phyloP scores from a whole-genome alignment of 2,888 invertebrate species.

The Dicranocentrus wangi region DNA sequence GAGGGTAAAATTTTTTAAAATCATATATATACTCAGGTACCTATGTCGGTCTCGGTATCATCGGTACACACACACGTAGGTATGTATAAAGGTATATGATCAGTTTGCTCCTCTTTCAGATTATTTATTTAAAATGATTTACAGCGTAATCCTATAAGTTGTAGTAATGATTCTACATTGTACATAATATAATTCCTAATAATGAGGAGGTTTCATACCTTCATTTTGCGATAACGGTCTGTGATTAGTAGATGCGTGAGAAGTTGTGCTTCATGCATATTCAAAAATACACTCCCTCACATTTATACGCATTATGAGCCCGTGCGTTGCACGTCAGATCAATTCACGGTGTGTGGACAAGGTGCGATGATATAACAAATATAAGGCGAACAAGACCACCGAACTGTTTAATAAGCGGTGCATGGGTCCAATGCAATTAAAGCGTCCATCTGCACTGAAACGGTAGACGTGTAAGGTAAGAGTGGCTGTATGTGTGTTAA shows the following conservation, averaged over 20 bases:
- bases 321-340: not conserved
- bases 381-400: no score
- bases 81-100: not conserved
- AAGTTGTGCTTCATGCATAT: not conserved
- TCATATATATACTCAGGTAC: no score
- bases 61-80: not conserved
- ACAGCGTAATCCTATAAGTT: not conserved
- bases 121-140: constrained; percentile 6
- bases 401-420: no score
- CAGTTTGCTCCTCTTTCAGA: not conserved
- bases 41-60: not conserved
- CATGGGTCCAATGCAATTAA: no score
- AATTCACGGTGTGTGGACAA: no score
- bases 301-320: not conserved
- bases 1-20: no score
- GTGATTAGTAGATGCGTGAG: not conserved
- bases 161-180: not conserved
- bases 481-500: no score
- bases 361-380: no score
- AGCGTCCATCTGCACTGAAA: no score
- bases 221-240: not conserved
- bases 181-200: not conserved
- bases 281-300: not conserved
- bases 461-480: no score
- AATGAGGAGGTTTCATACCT: not conserved